Percentiles rank a stretch among this genome's conserved stretches.
Conservation (phyloP, 2,888 invertebrate genomes). For the Timema podura region DNA sequence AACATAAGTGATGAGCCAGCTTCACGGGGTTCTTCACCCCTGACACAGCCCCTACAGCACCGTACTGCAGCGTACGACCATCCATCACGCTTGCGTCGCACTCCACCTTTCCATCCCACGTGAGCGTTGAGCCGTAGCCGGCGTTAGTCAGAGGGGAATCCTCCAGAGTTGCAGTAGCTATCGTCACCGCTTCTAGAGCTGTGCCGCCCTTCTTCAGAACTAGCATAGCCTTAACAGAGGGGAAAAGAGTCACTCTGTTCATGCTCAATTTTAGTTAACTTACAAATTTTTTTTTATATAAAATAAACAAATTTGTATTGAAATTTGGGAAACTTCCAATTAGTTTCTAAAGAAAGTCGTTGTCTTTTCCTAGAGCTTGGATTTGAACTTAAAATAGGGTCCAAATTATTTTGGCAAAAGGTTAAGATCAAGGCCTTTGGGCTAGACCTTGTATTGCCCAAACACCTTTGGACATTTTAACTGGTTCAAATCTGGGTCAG, state of each 20-base stretch:
- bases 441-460: too few species aligned
- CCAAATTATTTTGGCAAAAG: too few species aligned
- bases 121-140: conserved; percentile 91
- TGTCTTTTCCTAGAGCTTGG: too few species aligned
- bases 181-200: conserved; percentile 76
- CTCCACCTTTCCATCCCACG: conserved; percentile 82
- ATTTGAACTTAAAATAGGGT: too few species aligned
- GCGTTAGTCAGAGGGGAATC: conserved; percentile 90
- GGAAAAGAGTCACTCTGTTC: conserved; percentile 22
- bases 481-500: too few species aligned
- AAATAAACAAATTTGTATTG: conserved; percentile 21
- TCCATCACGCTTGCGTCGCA: conserved; percentile 97
- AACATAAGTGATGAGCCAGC: conserved; percentile 71
- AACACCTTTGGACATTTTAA: too few species aligned
- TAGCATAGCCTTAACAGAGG: conserved; percentile 51
- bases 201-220: conserved; percentile 63
- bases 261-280: conserved; percentile 16
- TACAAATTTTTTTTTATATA: not conserved
- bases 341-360: too few species aligned
- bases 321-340: not conserved
- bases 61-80: conserved; percentile 76
- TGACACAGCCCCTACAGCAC: conserved; percentile 83
- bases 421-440: too few species aligned
- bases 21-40: conserved; percentile 77
- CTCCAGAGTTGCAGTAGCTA: conserved; percentile 78